These are phyloP conservation scores for Nematopogon swammerdamellus DNA, from an alignment of 2,888 invertebrate genomes.

Conservation along the genomic window DNA sequence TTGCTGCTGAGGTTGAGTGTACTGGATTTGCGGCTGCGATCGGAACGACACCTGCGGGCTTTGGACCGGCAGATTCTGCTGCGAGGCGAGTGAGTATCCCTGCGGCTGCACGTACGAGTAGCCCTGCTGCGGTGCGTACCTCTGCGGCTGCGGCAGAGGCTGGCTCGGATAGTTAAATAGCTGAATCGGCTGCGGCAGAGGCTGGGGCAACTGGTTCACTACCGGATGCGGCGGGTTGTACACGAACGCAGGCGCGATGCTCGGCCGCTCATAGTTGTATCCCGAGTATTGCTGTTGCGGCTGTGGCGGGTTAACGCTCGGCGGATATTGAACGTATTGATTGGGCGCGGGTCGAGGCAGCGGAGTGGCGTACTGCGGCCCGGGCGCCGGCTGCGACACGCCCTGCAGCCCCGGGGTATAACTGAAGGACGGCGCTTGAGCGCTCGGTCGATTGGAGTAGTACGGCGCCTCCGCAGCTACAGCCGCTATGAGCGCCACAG, in stretches of 20 bases:
- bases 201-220: slow-evolving; percentile 12
- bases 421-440: slow-evolving; percentile 24
- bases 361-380: slow-evolving; percentile 3
- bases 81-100: not conserved
- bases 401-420: slow-evolving; percentile 18
- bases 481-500: slow-evolving; percentile 32
- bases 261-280: slow-evolving; percentile 24
- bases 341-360: slow-evolving; percentile 8
- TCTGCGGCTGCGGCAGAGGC: slow-evolving; percentile 6
- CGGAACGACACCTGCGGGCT: slow-evolving; percentile 19
- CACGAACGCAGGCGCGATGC: slow-evolving; percentile 15
- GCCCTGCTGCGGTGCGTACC: slow-evolving; percentile 14
- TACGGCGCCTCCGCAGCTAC: slow-evolving; percentile 41
- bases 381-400: slow-evolving; percentile 12
- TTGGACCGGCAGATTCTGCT: slow-evolving; percentile 4
- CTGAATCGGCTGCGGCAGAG: slow-evolving; percentile 9
- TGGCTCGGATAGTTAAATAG: slow-evolving; percentile 6
- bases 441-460: slow-evolving; percentile 32
- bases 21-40: slow-evolving; percentile 17
- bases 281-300: slow-evolving; percentile 17
- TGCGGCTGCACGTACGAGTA: slow-evolving; percentile 18
- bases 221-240: slow-evolving; percentile 9
- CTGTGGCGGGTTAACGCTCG: slow-evolving; percentile 12
- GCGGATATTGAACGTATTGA: slow-evolving; percentile 3
- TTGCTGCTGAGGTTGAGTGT: slow-evolving; percentile 17